These are phyloP conservation scores for Conger conger DNA, from an alignment of 2,113 vertebrate species.

Conservation along the genomic window DNA sequence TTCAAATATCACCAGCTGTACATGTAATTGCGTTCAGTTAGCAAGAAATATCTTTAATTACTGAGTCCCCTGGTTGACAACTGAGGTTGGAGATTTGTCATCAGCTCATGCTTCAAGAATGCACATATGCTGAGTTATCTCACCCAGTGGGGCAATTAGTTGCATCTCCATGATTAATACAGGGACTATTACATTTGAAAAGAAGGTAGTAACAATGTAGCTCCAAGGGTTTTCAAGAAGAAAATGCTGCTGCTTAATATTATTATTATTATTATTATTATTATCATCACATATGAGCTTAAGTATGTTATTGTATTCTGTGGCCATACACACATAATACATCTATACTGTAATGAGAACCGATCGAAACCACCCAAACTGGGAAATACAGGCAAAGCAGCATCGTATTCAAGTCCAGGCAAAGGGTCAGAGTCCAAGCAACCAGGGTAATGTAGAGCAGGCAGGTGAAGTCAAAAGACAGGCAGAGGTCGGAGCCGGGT, in stretches of 20 bases:
- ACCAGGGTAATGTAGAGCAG: too few relatives aligned
- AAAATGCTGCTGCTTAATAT: too few relatives aligned
- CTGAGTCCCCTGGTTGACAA: not conserved
- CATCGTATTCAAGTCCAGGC: too few relatives aligned
- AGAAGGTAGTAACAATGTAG: not conserved
- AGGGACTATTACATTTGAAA: not conserved
- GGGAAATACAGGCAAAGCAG: too few relatives aligned
- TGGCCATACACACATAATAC: too few relatives aligned
- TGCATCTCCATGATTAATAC: not conserved
- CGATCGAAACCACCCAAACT: too few relatives aligned
- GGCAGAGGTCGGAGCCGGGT: too few relatives aligned
- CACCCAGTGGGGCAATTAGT: not conserved
- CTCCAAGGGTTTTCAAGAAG: not conserved
- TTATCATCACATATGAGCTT: not conserved
- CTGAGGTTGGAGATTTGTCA: not conserved
- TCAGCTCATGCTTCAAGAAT: not conserved
- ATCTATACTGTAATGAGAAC: too few relatives aligned
- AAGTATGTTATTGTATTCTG: too few relatives aligned
- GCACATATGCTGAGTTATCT: not conserved
- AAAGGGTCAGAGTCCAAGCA: too few relatives aligned
- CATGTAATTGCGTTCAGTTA: not conserved
- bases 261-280: too few relatives aligned
- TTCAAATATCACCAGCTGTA: constrained; percentile 1
- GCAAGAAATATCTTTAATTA: not conserved
- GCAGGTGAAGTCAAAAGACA: too few relatives aligned